Base-by-base conservation (phyloP, 2,797 vertebrate species). In the Paramormyrops hopkinsi region DNA sequence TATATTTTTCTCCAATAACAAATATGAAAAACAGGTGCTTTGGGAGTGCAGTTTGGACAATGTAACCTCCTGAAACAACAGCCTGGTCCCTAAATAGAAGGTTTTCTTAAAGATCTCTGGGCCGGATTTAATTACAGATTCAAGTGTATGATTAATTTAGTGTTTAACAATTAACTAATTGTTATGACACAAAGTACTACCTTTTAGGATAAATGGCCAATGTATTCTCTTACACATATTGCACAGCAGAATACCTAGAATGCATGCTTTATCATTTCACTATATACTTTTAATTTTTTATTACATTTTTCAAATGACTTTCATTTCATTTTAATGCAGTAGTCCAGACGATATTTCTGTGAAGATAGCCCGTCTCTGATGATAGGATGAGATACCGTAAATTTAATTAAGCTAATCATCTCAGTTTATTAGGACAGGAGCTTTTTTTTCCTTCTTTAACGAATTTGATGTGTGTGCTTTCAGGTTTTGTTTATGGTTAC, bases 71-170 rank as follows among this genome's bases (percentile, higher is more conserved):
- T 12, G 8, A 86, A 89, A 69, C 56, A 17, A n/a, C 19, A 65
- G 1, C 46, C 29, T 86, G 83, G 25, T 11, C 25, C 53, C 53
- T 87, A 54, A 53, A 82, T 44, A 79, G 88, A 25, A 54, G 50
- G 51, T 59, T 79, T 33, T 88, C 88, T 54, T 87, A 59, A 87
- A 59, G 33, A 33, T 84, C 48, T 84, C n/a, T 48, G 85, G 4
- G 53, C 17, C 14, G 41, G 85, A 83, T 88, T 44, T 33, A 88
- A 88, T 88, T 56, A 54, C 51, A 88, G 25, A 33, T 79, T 88
- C 46, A 22, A 29, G 69, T 37, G 37, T 19, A 33, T 1, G 29
- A 56, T 37, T 41, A 56, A 87, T 87, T 41, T 54, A 82, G 33
- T 14, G 54, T 88, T 44, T 79, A n/a, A n/a, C n/a, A n/a, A n/a